Percentiles rank a stretch among this genome's conserved stretches.
These are phyloP conservation scores for Sipha flava DNA, from an alignment of 1,140 invertebrate genomes.

Conservation along the genomic window DNA sequence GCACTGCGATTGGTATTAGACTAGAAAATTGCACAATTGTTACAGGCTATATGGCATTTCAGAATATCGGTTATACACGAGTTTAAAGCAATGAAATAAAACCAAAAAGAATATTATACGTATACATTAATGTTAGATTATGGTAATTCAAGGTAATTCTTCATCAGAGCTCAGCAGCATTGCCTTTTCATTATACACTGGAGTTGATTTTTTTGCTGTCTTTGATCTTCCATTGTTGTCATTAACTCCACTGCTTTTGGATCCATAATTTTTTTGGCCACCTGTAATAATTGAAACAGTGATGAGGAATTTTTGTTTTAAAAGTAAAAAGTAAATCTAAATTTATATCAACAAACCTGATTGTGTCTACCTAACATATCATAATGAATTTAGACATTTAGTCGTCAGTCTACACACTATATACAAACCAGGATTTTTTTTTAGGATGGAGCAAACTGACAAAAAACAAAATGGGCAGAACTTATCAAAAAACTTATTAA, in stretches of 20 bases:
- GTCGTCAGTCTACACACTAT: too few relatives aligned
- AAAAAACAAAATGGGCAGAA: too few relatives aligned
- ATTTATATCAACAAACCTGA: background rate
- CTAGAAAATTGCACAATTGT: background rate
- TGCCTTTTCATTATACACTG: conserved; percentile 90
- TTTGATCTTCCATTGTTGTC: conserved; percentile 44
- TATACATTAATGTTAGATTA: background rate
- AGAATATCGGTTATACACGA: background rate
- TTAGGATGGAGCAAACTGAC: too few relatives aligned
- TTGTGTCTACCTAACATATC: too few relatives aligned
- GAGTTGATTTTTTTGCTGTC: conserved; percentile 56
- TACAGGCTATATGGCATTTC: background rate
- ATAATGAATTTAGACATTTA: too few relatives aligned
- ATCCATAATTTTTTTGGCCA: background rate
- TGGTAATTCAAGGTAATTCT: conserved; percentile 71
- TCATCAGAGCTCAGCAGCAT: conserved; percentile 93
- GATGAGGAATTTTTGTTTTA: too few relatives aligned
- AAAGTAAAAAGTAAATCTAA: too few relatives aligned
- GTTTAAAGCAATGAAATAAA: background rate
- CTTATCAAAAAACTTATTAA: too few relatives aligned
- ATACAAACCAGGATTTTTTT: too few relatives aligned
- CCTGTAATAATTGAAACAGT: too few relatives aligned
- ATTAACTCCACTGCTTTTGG: background rate
- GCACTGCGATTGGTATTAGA: background rate
- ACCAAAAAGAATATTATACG: background rate